Evolutionary conservation across 1,140 invertebrate genomes (phyloP).

Genomic region (Macrocentrus cingulum): DNA sequence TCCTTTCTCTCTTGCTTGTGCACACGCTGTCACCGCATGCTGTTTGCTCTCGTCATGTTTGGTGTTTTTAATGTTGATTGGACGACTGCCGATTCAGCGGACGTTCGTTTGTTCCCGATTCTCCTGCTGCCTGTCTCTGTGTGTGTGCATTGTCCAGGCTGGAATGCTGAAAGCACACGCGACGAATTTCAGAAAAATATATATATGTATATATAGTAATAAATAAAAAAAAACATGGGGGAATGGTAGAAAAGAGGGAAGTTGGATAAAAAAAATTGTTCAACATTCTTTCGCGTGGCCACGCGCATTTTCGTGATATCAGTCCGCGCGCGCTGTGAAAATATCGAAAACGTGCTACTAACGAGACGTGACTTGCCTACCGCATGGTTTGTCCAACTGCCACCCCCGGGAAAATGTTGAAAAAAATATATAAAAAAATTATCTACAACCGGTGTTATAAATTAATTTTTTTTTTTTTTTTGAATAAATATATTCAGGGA

Average conservation of each 20-base stretch:
- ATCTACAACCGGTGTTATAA: background rate
- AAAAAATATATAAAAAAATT: background rate
- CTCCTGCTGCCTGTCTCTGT: too few relatives aligned
- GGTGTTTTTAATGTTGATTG: slow-evolving; percentile 57
- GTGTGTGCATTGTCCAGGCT: slow-evolving; percentile 15
- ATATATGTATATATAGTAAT: slow-evolving; percentile 5
- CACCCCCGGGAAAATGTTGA: background rate
- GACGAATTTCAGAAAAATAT: slow-evolving; percentile 16
- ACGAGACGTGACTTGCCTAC: slow-evolving; percentile 25
- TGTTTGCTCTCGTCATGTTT: slow-evolving; percentile 39
- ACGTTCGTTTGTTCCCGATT: slow-evolving; percentile 53
- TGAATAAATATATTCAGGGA: too few relatives aligned
- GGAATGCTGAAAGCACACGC: slow-evolving; percentile 1
- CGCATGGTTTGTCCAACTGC: background rate
- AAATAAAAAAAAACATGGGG: slow-evolving; percentile 4
- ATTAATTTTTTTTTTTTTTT: background rate
- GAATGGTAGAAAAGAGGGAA: slow-evolving; percentile 4
- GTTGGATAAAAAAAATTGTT: slow-evolving; percentile 9
- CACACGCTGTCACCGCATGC: background rate
- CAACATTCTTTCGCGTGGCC: slow-evolving; percentile 12
- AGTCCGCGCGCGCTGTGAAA: slow-evolving; percentile 30
- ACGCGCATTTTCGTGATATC: slow-evolving; percentile 22
- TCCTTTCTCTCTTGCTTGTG: too few relatives aligned
- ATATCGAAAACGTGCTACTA: slow-evolving; percentile 28
- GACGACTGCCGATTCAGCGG: slow-evolving; percentile 55